These are phyloP conservation scores for Chlorops oryzae DNA, from an alignment of 1,140 invertebrate species.

Conservation along the genomic window DNA sequence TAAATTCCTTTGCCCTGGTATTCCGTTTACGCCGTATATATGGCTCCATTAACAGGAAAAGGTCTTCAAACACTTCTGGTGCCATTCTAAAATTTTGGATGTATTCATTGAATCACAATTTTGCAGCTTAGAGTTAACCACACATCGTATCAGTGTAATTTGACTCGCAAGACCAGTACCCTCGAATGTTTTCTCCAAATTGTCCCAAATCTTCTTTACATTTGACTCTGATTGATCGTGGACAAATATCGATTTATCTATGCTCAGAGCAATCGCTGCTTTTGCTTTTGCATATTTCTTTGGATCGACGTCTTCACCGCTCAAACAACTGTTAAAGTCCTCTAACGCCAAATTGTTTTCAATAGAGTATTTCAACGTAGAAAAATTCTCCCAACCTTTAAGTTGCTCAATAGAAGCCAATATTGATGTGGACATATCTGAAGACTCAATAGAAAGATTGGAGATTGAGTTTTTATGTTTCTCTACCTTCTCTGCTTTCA, in stretches of 20 bases:
- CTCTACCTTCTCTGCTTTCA: no score
- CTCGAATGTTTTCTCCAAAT: conserved; percentile 28
- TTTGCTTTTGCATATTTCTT: conserved; percentile 29
- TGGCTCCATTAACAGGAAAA: no score
- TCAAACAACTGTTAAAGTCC: not conserved
- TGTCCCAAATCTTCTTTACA: conserved; percentile 29
- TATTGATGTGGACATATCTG: no score
- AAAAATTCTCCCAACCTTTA: conserved; percentile 1
- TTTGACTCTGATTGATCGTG: conserved; percentile 24
- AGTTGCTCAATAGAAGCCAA: conserved; percentile 2
- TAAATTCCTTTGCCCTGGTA: no score
- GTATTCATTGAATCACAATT: conserved; percentile 29
- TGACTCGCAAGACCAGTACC: conserved; percentile 34
- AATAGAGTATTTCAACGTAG: conserved; percentile 1
- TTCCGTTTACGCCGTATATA: no score
- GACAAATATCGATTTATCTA: conserved; percentile 34
- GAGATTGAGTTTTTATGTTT: no score
- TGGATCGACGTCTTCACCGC: conserved; percentile 18
- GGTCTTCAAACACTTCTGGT: no score
- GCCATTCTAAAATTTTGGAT: no score
- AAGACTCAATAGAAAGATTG: no score
- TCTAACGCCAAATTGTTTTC: not conserved
- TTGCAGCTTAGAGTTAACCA: conserved; percentile 31
- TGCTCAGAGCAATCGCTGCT: conserved; percentile 29
- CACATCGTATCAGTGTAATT: conserved; percentile 32